Evolutionary conservation across 2,888 invertebrate species (phyloP).

Genomic region (Eupeodes luniger): DNA sequence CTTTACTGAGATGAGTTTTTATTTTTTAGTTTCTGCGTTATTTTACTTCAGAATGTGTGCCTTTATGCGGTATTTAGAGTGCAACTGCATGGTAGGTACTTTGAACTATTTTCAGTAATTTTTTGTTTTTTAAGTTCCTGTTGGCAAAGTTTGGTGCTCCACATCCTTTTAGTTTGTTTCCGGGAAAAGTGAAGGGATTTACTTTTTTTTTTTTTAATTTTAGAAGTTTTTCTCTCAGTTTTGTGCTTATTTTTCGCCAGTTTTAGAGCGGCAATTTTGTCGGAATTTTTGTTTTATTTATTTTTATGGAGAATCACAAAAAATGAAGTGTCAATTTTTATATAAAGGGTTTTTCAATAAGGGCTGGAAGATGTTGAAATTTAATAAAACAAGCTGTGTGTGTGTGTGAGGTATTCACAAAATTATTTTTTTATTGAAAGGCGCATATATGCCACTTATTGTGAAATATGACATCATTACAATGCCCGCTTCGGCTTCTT

Average conservation of each 20-base stretch:
- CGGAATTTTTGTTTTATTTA: background rate
- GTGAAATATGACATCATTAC: too few relatives aligned
- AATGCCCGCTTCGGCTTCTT: too few relatives aligned
- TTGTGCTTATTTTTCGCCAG: background rate
- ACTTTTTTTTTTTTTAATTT: constrained; percentile 9
- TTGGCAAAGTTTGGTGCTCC: constrained; percentile 61
- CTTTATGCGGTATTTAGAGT: constrained; percentile 61
- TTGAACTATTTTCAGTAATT: constrained; percentile 17
- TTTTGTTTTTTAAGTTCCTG: constrained; percentile 30
- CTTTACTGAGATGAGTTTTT: constrained; percentile 14
- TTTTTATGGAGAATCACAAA: background rate
- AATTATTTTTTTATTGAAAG: too few relatives aligned
- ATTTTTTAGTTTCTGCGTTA: background rate
- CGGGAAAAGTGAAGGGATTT: constrained; percentile 4
- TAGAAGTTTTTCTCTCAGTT: background rate
- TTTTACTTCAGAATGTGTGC: constrained; percentile 54
- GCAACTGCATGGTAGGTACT: constrained; percentile 46
- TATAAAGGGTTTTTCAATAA: background rate
- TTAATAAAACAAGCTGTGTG: too few relatives aligned
- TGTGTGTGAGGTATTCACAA: too few relatives aligned
- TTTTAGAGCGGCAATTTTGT: constrained; percentile 5
- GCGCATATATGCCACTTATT: too few relatives aligned
- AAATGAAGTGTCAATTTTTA: background rate
- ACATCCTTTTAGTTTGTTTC: constrained; percentile 53
- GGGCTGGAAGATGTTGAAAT: too few relatives aligned